Evolutionary conservation across 2,113 vertebrate species (phyloP).

Genomic region (Psophia crepitans): DNA sequence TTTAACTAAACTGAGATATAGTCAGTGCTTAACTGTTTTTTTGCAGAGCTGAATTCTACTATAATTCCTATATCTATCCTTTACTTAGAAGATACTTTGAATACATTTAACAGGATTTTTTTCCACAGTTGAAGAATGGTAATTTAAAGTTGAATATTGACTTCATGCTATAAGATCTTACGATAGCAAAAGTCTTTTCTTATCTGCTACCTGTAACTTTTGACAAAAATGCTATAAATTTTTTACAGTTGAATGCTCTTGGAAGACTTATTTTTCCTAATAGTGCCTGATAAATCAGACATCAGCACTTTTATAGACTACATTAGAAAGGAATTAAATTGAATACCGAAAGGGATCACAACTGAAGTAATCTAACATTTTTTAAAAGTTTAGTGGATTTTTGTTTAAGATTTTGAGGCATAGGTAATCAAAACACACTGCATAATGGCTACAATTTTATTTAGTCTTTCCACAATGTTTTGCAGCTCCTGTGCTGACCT

Average conservation of each 20-base stretch:
- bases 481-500: not conserved
- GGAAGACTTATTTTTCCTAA: not conserved
- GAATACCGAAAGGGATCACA: not conserved
- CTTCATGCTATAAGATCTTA: not conserved
- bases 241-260: not conserved
- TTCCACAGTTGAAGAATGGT: not conserved
- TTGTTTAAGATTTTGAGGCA: not conserved
- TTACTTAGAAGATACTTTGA: not conserved
- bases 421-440: not conserved
- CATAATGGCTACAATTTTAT: not conserved
- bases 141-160: not conserved
- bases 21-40: not conserved
- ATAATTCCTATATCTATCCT: not conserved
- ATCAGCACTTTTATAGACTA: not conserved
- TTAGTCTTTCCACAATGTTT: not conserved
- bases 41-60: not conserved
- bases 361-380: accelerated
- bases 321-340: not conserved
- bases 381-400: not conserved
- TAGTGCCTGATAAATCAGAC: not conserved
- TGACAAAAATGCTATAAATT: not conserved
- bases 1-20: not conserved
- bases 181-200: not conserved
- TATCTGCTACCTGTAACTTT: not conserved
- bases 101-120: not conserved